Conservation (phyloP, 2,113 vertebrate genomes). For the Mionectes macconnelli region DNA sequence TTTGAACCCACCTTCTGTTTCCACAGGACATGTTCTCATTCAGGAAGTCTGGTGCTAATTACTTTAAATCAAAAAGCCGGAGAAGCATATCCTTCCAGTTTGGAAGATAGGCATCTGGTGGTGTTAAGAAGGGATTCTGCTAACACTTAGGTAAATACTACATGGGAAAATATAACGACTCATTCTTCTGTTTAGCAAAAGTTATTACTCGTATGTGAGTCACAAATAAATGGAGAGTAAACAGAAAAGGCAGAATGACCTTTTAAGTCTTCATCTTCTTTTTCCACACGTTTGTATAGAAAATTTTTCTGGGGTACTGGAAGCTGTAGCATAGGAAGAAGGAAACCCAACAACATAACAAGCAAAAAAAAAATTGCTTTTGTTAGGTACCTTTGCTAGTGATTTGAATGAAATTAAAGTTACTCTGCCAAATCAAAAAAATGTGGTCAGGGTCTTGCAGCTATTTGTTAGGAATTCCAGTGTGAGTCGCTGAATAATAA, state of each 20-base stretch:
- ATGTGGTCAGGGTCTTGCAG: not conserved
- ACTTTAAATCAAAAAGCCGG: constrained; percentile 55
- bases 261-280: not conserved
- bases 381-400: not conserved
- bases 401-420: not conserved
- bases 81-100: constrained; percentile 46
- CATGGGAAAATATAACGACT: constrained; percentile 13
- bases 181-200: constrained; percentile 7
- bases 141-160: constrained; percentile 36
- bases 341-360: not conserved
- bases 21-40: constrained; percentile 74
- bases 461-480: not conserved
- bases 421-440: not conserved
- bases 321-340: not conserved
- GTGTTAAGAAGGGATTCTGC: constrained; percentile 38
- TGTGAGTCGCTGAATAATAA: not conserved
- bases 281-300: not conserved
- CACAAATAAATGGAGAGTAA: not conserved
- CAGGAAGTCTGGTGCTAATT: constrained; percentile 71
- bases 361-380: rapidly evolving
- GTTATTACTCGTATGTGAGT: not conserved
- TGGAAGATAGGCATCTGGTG: constrained; percentile 42
- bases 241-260: not conserved
- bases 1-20: constrained; percentile 57
- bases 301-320: not conserved